Percentiles rank a stretch among this genome's conserved stretches.
Conservation (phyloP, 37 sponge, comb jelly and placozoan species). For the Agelas oroides region DNA sequence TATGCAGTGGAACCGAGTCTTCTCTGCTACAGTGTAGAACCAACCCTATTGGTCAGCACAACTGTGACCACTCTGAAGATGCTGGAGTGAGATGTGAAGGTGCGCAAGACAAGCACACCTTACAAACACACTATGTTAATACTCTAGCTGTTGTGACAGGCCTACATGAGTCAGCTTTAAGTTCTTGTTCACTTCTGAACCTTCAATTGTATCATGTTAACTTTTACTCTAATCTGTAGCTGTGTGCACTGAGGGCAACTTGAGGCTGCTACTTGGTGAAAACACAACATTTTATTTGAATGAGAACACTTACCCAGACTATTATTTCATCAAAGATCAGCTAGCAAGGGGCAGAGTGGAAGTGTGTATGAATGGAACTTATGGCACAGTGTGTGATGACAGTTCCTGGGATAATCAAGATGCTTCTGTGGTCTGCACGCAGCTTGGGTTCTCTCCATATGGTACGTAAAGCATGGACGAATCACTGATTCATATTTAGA, state of each 20-base stretch:
- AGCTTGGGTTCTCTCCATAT: constrained; percentile 41
- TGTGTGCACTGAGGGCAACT: constrained; percentile 32
- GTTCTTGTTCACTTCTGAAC: too few relatives aligned
- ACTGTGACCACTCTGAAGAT: constrained; percentile 35
- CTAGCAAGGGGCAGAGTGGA: constrained; percentile 44
- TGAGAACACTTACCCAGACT: not conserved
- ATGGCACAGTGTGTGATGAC: constrained; percentile 21
- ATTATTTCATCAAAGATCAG: constrained; percentile 14
- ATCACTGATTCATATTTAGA: too few relatives aligned
- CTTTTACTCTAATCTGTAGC: not conserved
- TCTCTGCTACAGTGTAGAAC: constrained; percentile 31
- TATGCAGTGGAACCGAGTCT: constrained; percentile 51
- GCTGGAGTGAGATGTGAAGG: constrained; percentile 52
- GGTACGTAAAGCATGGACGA: constrained; percentile 7
- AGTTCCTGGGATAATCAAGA: constrained; percentile 18
- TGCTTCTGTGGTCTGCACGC: constrained; percentile 31
- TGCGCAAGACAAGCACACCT: too few relatives aligned
- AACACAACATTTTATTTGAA: too few relatives aligned
- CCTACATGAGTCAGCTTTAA: too few relatives aligned
- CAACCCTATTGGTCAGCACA: constrained; percentile 21
- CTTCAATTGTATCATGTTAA: too few relatives aligned
- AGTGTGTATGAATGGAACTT: constrained; percentile 22
- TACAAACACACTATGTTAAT: too few relatives aligned
- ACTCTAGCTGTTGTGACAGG: too few relatives aligned
- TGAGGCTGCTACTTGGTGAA: constrained; percentile 63